Conservation (phyloP, 2,888 invertebrate species). For the Phorcus lineatus region DNA sequence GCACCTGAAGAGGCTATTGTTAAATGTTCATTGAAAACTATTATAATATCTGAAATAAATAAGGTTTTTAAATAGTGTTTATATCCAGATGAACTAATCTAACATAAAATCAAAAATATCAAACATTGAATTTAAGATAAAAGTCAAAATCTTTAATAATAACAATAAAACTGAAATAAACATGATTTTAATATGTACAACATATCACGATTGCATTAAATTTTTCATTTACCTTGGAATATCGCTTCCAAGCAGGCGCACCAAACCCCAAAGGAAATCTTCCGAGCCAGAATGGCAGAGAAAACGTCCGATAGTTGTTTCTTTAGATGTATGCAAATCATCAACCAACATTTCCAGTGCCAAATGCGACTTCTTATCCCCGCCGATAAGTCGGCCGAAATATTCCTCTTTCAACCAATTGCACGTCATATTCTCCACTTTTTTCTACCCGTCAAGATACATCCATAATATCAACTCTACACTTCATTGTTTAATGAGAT, state of each 20-base stretch:
- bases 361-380: constrained; percentile 63
- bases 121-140: no score
- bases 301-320: constrained; percentile 69
- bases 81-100: no score
- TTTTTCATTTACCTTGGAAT: constrained; percentile 63
- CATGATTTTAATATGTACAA: no score
- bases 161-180: background rate
- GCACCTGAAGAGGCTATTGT: no score
- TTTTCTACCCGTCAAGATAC: background rate
- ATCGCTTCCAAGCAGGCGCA: constrained; percentile 68
- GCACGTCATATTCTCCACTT: constrained; percentile 52
- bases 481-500: background rate
- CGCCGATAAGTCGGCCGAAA: constrained; percentile 64
- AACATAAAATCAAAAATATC: no score
- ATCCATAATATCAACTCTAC: constrained; percentile 1
- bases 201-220: no score
- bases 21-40: no score
- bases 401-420: constrained; percentile 70
- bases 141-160: no score
- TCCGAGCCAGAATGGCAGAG: constrained; percentile 73
- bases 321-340: constrained; percentile 73
- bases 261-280: constrained; percentile 73
- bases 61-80: no score
- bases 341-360: constrained; percentile 74
- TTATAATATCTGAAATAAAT: no score